Conservation (phyloP, 2,888 invertebrate species). For the Plagodis dolabraria region DNA sequence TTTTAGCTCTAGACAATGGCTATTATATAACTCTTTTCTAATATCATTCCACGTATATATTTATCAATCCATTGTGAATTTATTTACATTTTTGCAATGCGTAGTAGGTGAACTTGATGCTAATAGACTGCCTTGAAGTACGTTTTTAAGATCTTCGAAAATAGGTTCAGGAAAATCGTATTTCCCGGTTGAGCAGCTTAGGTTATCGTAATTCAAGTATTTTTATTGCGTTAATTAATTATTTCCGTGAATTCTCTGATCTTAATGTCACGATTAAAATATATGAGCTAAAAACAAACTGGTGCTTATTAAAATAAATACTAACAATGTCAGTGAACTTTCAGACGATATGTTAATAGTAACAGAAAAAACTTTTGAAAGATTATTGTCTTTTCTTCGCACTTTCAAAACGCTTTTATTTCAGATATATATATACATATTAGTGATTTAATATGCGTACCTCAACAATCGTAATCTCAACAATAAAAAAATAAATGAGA, state of each 20-base stretch:
- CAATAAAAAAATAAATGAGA: no score
- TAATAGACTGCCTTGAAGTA: constrained; percentile 25
- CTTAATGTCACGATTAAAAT: constrained; percentile 1
- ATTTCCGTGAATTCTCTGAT: constrained; percentile 15
- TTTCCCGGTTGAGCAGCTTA: constrained; percentile 23
- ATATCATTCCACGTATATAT: not conserved
- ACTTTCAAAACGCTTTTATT: no score
- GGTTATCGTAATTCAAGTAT: constrained; percentile 4
- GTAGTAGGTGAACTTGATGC: constrained; percentile 16
- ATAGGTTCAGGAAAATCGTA: constrained; percentile 29
- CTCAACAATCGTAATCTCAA: no score
- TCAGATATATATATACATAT: no score
- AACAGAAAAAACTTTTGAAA: no score
- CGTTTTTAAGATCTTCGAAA: constrained; percentile 21
- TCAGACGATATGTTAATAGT: not conserved
- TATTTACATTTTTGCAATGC: not conserved
- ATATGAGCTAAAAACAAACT: constrained; percentile 3
- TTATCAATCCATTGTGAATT: no score
- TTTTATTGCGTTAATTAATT: constrained; percentile 9
- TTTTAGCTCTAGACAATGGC: no score
- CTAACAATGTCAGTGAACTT: not conserved
- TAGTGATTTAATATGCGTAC: no score
- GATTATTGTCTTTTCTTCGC: no score
- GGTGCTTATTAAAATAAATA: not conserved
- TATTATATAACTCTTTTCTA: no score